Percentiles rank a stretch among this genome's conserved stretches.
These are phyloP conservation scores for Stenopsyche tienmushanensis DNA, from an alignment of 1,140 invertebrate species.

Conservation along the genomic window DNA sequence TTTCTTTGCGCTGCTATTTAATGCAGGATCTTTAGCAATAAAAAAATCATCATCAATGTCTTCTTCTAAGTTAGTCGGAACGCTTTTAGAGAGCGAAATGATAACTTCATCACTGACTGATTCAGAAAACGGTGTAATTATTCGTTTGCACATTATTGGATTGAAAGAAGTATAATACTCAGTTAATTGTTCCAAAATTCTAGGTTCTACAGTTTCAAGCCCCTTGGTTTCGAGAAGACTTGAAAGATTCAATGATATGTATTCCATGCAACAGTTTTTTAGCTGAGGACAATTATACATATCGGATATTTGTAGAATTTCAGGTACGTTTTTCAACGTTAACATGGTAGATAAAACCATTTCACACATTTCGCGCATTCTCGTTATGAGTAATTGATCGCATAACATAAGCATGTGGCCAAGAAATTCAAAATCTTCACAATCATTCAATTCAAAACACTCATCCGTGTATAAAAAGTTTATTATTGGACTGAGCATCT, in stretches of 20 bases:
- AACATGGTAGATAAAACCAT: conserved; percentile 60
- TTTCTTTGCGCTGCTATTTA: conserved; percentile 47
- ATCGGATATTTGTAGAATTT: conserved; percentile 68
- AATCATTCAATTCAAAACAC: conserved; percentile 55
- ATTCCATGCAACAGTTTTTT: conserved; percentile 68
- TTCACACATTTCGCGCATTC: conserved; percentile 70
- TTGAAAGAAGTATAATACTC: conserved; percentile 61
- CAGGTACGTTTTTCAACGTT: conserved; percentile 68
- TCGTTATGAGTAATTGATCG: conserved; percentile 66
- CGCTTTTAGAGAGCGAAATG: conserved; percentile 50
- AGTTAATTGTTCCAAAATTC: conserved; percentile 61
- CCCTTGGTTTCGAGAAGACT: conserved; percentile 65
- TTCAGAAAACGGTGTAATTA: conserved; percentile 64
- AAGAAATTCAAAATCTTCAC: conserved; percentile 59
- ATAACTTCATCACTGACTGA: conserved; percentile 59
- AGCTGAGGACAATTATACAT: conserved; percentile 68
- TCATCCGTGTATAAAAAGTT: conserved; percentile 70
- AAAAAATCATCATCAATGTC: conserved; percentile 48
- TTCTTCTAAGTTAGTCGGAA: conserved; percentile 50
- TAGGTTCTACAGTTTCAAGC: conserved; percentile 60
- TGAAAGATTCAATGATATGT: conserved; percentile 67
- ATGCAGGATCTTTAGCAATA: conserved; percentile 46
- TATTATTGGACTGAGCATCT: conserved; percentile 60
- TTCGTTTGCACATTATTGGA: conserved; percentile 55
- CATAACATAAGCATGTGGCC: conserved; percentile 68